Evolutionary conservation across 2,888 invertebrate species (phyloP), one percentile per base, ranked within the genome.

Genomic region (Coelopa pilipes): DNA sequence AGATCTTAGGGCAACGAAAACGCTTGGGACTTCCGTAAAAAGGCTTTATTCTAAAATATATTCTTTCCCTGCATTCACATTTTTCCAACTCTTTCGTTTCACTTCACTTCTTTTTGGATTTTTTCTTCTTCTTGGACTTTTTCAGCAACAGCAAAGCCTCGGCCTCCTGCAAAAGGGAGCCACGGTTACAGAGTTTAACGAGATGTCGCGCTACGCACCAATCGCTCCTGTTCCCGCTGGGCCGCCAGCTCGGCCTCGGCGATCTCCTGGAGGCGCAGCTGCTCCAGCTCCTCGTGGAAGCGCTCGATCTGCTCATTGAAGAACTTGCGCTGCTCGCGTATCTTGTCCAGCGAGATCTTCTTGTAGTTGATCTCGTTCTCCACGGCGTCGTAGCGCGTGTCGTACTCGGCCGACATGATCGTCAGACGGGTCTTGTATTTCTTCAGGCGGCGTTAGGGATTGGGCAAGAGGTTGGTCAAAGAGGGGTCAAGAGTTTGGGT

Each of bases 251-350:
- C 17, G 5, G 50, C 72, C 50, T 76, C 74, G 9, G 15, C 46
- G n/a, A 73, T 59, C n/a, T 70, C 47, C 17, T 46, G 59, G 24
- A 63, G 0, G 15, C 55, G 67, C 70, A 72, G 21, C 12, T 21
- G 1, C 12, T 75, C 76, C 21, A 76, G 69, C 57, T 79, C 78
- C 12, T 78, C 72, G 5, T 71, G 69, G 24, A 77, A 79, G 12
- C 77, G 77, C 19, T 75, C 24, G 46, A 79, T 74, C 75, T 78
- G 74, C 11, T 77, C 73, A 5, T 45, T 45, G 15, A 76, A 70
- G 47, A 55, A 76, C 15, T 49, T 65, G 0, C 72, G 72, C 47
- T 77, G 75, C 0, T 76, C 75, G 9, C 47, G 60, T 15, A 77
- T 1, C 34, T 78, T 78, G 17, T 78, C 78, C 10, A 76, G 73